Evolutionary conservation across 2,888 invertebrate genomes (phyloP).

Genomic region (Cephonodes hylas): DNA sequence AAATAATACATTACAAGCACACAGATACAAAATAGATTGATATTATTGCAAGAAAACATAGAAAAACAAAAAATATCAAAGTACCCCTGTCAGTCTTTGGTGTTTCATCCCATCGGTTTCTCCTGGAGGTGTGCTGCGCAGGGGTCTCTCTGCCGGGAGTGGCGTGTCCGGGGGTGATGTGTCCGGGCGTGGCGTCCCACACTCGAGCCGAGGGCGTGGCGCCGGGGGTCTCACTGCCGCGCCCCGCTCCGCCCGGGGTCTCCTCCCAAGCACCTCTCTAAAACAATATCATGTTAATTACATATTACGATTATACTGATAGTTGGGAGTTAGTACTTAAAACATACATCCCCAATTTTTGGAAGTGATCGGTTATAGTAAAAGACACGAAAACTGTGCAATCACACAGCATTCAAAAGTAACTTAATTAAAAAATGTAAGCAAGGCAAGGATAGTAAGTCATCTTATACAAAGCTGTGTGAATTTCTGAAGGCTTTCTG

Average conservation of each 20-base stretch:
- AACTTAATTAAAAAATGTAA: too few relatives aligned
- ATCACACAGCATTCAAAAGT: too few relatives aligned
- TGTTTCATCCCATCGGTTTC: constrained; percentile 99
- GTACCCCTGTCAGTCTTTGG: constrained; percentile 96
- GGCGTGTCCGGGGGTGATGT: constrained; percentile 91
- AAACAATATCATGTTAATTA: neutral
- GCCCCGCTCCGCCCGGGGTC: constrained; percentile 91
- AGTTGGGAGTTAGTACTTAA: neutral
- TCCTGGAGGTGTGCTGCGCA: constrained; percentile 86
- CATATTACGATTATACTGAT: too few relatives aligned
- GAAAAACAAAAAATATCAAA: neutral
- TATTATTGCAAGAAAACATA: neutral
- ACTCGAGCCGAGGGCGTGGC: constrained; percentile 96
- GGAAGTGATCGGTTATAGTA: too few relatives aligned
- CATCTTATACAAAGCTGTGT: too few relatives aligned
- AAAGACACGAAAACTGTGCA: too few relatives aligned
- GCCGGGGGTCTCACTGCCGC: constrained; percentile 93
- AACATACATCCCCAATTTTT: neutral
- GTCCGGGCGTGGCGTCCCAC: constrained; percentile 99
- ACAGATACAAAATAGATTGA: neutral
- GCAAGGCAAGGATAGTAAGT: too few relatives aligned
- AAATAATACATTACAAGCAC: neutral
- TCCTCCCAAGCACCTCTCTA: constrained; percentile 92
- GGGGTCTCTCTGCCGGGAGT: constrained; percentile 94
- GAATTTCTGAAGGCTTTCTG: too few relatives aligned